Conservation (phyloP, 2,888 invertebrate species). For the Acronicta alni region DNA sequence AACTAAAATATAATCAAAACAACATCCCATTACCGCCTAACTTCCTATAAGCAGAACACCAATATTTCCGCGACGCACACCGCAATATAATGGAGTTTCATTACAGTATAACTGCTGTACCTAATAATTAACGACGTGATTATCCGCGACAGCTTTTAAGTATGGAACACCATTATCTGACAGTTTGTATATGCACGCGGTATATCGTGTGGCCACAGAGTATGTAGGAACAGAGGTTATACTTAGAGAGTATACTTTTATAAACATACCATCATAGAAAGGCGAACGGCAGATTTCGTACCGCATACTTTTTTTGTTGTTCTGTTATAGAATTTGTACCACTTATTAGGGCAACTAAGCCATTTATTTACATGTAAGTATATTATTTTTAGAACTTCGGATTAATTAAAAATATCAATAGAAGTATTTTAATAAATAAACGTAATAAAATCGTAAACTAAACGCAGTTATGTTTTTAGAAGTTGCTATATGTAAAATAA, state of each 20-base stretch:
- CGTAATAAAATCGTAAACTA: no score
- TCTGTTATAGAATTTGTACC: no score
- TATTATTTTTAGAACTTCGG: no score
- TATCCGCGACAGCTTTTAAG: slow-evolving; percentile 81
- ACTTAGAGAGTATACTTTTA: background rate
- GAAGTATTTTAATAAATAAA: no score
- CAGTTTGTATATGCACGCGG: slow-evolving; percentile 59
- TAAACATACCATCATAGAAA: background rate
- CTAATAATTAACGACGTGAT: slow-evolving; percentile 76
- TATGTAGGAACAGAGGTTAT: slow-evolving; percentile 16
- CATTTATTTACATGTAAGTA: no score
- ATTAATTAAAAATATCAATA: no score
- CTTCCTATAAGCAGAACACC: slow-evolving; percentile 34
- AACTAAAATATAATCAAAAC: slow-evolving; percentile 20
- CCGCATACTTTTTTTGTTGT: no score
- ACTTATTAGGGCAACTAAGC: no score
- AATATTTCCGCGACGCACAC: slow-evolving; percentile 46
- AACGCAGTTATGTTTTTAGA: no score
- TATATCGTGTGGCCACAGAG: slow-evolving; percentile 23
- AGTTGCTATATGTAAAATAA: no score
- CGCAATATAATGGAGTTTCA: slow-evolving; percentile 63
- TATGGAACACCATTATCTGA: slow-evolving; percentile 67
- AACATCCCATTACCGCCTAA: slow-evolving; percentile 24
- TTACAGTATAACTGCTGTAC: slow-evolving; percentile 64
- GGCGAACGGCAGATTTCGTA: no score